phyloP scores from a whole-genome alignment of 2,797 vertebrate genomes.

The Babyrousa celebensis region DNA sequence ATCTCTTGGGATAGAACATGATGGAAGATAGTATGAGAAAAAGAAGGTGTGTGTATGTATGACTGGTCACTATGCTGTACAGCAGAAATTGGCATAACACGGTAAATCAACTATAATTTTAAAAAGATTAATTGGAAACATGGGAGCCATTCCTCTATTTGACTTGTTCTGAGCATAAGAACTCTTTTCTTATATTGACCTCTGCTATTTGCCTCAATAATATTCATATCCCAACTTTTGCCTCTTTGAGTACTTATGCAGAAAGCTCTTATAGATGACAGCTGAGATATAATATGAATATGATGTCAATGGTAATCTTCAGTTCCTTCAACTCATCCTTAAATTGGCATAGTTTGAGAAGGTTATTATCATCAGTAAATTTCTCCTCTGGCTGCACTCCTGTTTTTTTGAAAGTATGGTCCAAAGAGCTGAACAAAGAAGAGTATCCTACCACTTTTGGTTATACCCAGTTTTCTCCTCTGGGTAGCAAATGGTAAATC shows the following conservation, averaged over 20 bases:
- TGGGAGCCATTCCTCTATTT: conserved; percentile 11
- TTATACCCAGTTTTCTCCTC: not conserved
- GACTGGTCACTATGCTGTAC: too few species aligned
- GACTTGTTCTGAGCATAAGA: not conserved
- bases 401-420: not conserved
- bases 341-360: not conserved
- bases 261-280: not conserved
- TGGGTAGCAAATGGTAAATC: not conserved
- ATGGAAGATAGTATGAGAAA: too few species aligned
- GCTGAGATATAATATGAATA: not conserved
- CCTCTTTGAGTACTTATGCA: not conserved
- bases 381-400: not conserved
- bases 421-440: not conserved
- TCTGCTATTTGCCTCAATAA: not conserved
- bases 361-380: not conserved
- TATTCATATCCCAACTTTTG: not conserved
- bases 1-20: too few species aligned
- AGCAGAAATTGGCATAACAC: too few species aligned
- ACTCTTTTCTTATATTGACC: not conserved
- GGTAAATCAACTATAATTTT: too few species aligned
- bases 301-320: not conserved
- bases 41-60: too few species aligned
- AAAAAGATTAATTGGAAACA: not conserved
- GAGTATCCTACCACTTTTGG: not conserved
- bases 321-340: not conserved